phyloP scores from a whole-genome alignment of 1,140 invertebrate species.

The Spodoptera frugiperda region DNA sequence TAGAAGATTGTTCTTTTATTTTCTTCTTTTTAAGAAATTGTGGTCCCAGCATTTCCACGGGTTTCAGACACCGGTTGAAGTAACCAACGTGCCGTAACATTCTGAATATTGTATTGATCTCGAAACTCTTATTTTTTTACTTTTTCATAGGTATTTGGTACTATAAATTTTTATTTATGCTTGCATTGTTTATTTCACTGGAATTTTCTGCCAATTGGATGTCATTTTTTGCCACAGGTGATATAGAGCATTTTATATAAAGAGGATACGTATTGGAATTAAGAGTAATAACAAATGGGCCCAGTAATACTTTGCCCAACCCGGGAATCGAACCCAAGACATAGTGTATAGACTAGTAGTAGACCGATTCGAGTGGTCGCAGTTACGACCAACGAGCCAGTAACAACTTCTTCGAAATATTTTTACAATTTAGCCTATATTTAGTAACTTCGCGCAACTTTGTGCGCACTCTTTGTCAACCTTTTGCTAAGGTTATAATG shows the following conservation, averaged over 20 bases:
- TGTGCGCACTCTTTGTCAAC: too few species aligned
- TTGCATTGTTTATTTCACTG: conserved; percentile 14
- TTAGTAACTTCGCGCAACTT: too few species aligned
- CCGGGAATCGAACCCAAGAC: too few species aligned
- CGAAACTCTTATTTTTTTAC: background rate
- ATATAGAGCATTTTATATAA: background rate
- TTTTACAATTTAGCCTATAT: too few species aligned
- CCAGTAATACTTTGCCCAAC: too few species aligned
- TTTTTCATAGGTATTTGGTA: background rate
- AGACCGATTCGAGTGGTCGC: too few species aligned
- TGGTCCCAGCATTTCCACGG: background rate
- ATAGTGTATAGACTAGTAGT: too few species aligned
- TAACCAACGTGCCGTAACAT: background rate
- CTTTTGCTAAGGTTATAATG: too few species aligned
- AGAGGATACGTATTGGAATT: too few species aligned
- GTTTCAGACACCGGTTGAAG: background rate
- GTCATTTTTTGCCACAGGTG: background rate
- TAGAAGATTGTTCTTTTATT: conserved; percentile 32
- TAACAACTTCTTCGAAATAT: too few species aligned
- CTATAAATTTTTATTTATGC: conserved; percentile 5
- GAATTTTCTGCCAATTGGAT: background rate
- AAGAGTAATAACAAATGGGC: too few species aligned
- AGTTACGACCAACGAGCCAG: too few species aligned
- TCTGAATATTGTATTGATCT: background rate
- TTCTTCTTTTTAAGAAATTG: conserved; percentile 1